A percentile compares a stretch with the other conserved stretches of the same genome.
These are phyloP conservation scores for Seira sanloemensis DNA, from an alignment of 2,888 invertebrate genomes.

Conservation along the genomic window DNA sequence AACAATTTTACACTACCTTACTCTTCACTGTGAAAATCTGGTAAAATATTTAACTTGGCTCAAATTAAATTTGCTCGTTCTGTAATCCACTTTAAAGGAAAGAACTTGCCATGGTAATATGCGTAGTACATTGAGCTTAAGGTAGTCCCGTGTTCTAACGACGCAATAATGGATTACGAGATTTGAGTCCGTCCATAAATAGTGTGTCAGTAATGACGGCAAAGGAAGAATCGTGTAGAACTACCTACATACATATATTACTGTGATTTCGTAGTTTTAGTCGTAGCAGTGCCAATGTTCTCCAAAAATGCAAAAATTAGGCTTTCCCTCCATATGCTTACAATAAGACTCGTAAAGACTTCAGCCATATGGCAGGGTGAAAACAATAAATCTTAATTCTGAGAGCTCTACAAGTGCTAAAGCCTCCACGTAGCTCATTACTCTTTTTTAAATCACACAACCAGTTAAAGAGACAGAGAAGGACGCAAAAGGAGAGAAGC, in stretches of 20 bases:
- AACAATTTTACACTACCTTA: too few relatives aligned
- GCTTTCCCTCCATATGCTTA: not conserved
- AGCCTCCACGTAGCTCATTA: slow-evolving; percentile 64
- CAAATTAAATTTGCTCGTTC: too few relatives aligned
- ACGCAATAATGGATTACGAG: not conserved
- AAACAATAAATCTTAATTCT: slow-evolving; percentile 72
- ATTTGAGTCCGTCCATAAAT: not conserved
- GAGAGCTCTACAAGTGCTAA: slow-evolving; percentile 71
- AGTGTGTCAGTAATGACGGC: slow-evolving; percentile 41
- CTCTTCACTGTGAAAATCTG: too few relatives aligned
- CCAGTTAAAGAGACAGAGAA: too few relatives aligned
- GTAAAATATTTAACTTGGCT: too few relatives aligned
- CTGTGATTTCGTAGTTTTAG: slow-evolving; percentile 42
- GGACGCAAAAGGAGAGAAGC: too few relatives aligned
- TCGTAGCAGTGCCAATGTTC: not conserved
- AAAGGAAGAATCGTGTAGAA: not conserved
- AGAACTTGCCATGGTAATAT: too few relatives aligned
- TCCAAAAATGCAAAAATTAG: not conserved
- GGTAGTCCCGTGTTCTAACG: too few relatives aligned
- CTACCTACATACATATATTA: not conserved
- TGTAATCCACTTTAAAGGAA: too few relatives aligned
- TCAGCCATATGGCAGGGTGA: slow-evolving; percentile 63
- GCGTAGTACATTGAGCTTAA: too few relatives aligned
- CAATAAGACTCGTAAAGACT: slow-evolving; percentile 39
- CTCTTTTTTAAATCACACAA: slow-evolving; percentile 63